Percentiles rank a stretch among this genome's conserved stretches.
These are phyloP conservation scores for Brevimyrus niger DNA, from an alignment of 2,113 vertebrate genomes.

Conservation along the genomic window DNA sequence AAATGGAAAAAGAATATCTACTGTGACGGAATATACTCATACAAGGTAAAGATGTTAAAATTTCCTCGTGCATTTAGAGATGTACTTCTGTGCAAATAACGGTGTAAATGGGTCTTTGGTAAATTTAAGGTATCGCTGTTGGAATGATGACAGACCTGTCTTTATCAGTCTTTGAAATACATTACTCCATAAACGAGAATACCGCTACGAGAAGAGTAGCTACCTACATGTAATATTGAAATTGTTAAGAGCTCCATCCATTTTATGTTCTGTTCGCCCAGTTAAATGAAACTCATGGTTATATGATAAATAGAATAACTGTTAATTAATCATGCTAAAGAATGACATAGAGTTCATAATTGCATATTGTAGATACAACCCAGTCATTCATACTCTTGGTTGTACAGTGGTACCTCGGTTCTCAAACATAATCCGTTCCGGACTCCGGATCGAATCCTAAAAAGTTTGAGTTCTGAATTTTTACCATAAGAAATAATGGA, in stretches of 20 bases:
- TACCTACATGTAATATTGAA: background rate
- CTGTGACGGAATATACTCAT: background rate
- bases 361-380: background rate
- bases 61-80: background rate
- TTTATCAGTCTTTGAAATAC: background rate
- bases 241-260: background rate
- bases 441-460: too few species aligned
- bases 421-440: too few species aligned
- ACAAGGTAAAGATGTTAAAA: background rate
- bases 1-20: conserved; percentile 3
- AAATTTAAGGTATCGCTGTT: background rate
- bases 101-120: background rate
- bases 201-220: too few species aligned
- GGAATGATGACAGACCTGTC: background rate
- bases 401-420: too few species aligned
- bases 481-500: too few species aligned
- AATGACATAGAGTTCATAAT: background rate
- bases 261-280: background rate
- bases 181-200: background rate
- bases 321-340: background rate
- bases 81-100: background rate
- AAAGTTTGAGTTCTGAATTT: too few species aligned
- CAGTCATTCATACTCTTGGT: background rate
- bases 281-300: background rate
- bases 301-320: background rate